phyloP scores from a whole-genome alignment of 2,888 invertebrate genomes.

The Thymelicus acteon region DNA sequence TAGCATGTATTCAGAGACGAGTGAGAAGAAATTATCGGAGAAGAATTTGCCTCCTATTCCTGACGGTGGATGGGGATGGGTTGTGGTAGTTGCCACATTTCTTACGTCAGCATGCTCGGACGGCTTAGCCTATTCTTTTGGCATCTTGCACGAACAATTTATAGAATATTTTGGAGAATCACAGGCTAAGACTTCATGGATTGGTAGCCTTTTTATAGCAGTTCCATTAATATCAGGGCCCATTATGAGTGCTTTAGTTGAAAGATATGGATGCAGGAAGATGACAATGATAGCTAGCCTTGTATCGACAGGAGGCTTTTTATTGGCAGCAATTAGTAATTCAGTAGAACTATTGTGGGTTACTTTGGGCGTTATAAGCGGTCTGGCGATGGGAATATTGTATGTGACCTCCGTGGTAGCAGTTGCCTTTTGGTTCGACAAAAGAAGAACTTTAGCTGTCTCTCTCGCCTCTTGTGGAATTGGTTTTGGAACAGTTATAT shows the following conservation, averaged over 20 bases:
- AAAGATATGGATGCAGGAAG: constrained; percentile 90
- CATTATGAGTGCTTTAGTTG: constrained; percentile 93
- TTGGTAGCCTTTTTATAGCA: constrained; percentile 94
- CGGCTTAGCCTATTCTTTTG: constrained; percentile 96
- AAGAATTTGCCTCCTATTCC: constrained; percentile 86
- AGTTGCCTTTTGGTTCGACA: constrained; percentile 96
- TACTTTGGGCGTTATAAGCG: constrained; percentile 93
- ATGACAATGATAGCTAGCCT: constrained; percentile 91
- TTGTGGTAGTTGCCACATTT: constrained; percentile 93
- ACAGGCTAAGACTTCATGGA: constrained; percentile 93
- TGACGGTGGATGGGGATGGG: constrained; percentile 96
- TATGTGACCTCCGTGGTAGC: constrained; percentile 96
- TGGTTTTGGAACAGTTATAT: constrained; percentile 94
- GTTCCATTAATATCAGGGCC: constrained; percentile 94
- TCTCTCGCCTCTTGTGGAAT: constrained; percentile 95
- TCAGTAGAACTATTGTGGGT: constrained; percentile 91
- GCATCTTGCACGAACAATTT: constrained; percentile 93
- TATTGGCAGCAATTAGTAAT: constrained; percentile 88
- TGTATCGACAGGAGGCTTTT: constrained; percentile 89
- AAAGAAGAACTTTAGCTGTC: constrained; percentile 92
- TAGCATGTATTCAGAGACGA: constrained; percentile 66
- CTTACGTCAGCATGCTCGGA: constrained; percentile 94
- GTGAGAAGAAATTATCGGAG: constrained; percentile 47
- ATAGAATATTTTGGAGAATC: constrained; percentile 90
- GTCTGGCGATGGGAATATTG: constrained; percentile 92